Conservation (phyloP, 2,888 invertebrate species). For the Eudasyphora cyanicolor region DNA sequence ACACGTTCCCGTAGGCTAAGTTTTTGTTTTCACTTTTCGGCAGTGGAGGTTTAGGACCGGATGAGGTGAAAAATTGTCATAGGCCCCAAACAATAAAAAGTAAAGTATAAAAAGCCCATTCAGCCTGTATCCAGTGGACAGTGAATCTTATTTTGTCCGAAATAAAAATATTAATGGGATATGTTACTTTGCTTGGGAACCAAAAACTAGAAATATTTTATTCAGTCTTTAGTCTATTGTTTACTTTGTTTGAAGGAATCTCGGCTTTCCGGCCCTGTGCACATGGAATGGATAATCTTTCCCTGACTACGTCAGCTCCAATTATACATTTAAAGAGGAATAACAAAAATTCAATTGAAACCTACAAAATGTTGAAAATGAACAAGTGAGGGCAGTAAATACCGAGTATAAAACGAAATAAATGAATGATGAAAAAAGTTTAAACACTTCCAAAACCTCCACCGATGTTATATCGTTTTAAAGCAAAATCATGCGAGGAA, state of each 20-base stretch:
- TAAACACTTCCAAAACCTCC: not conserved
- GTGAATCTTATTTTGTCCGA: too few relatives aligned
- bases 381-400: not conserved
- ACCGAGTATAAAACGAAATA: not conserved
- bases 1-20: not conserved
- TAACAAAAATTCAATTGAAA: not conserved
- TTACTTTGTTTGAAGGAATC: not conserved
- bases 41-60: too few relatives aligned
- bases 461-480: not conserved
- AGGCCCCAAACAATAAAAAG: too few relatives aligned
- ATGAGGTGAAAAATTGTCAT: too few relatives aligned
- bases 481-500: not conserved
- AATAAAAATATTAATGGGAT: too few relatives aligned
- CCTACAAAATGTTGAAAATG: not conserved
- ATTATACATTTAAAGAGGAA: not conserved
- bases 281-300: too few relatives aligned
- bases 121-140: too few relatives aligned
- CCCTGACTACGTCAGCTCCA: not conserved
- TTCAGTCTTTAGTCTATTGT: too few relatives aligned
- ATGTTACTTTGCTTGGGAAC: too few relatives aligned
- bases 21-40: not conserved
- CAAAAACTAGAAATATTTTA: too few relatives aligned
- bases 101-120: too few relatives aligned
- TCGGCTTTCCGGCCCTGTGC: not conserved
- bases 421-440: constrained; percentile 17